Conservation (phyloP, 1,140 invertebrate genomes). For the Cotesia typhae region DNA sequence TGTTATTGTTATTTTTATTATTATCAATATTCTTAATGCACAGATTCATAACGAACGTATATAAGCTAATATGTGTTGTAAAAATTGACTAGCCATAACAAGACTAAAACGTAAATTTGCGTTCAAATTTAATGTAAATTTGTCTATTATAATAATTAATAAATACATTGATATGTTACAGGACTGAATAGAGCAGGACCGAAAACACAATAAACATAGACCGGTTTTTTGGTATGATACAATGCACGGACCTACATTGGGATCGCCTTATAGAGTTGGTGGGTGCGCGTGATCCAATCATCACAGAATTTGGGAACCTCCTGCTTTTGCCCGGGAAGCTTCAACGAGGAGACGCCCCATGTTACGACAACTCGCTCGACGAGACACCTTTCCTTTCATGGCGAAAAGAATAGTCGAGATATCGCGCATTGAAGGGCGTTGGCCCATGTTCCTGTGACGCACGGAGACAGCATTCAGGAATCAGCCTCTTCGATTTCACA, state of each 20-base stretch:
- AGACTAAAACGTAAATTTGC: too few species aligned
- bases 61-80: too few species aligned
- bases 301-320: slow-evolving; percentile 62
- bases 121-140: too few species aligned
- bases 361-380: slow-evolving; percentile 51
- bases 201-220: background rate
- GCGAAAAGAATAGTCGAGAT: slow-evolving; percentile 55
- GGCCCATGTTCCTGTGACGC: slow-evolving; percentile 47
- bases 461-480: slow-evolving; percentile 13
- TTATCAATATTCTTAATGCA: too few species aligned
- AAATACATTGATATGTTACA: too few species aligned
- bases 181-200: background rate
- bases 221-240: background rate
- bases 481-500: slow-evolving; percentile 4
- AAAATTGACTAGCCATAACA: too few species aligned
- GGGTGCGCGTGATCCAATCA: slow-evolving; percentile 65
- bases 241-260: slow-evolving; percentile 39
- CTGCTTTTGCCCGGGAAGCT: slow-evolving; percentile 57
- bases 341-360: slow-evolving; percentile 49
- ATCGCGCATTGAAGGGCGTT: slow-evolving; percentile 56
- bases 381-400: slow-evolving; percentile 51
- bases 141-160: too few species aligned
- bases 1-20: too few species aligned
- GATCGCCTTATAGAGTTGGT: slow-evolving; percentile 38
- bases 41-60: too few species aligned